phyloP scores from a whole-genome alignment of 2,797 vertebrate genomes.

The Xerus rutilus region DNA sequence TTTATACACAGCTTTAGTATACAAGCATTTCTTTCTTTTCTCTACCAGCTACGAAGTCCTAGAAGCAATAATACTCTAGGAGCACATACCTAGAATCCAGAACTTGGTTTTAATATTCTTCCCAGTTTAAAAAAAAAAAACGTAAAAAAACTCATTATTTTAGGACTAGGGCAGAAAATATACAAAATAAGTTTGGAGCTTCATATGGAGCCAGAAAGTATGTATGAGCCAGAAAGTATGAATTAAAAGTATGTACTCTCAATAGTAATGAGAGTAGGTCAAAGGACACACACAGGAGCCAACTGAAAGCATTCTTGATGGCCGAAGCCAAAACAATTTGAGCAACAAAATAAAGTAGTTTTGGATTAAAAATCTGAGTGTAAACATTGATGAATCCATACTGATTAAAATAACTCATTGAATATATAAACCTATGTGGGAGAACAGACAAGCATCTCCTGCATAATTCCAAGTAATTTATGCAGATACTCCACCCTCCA shows the following conservation, averaged over 20 bases:
- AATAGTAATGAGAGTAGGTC: neutral
- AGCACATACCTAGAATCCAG: neutral
- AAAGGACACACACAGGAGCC: fast-evolving
- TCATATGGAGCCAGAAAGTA: neutral
- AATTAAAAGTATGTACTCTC: neutral
- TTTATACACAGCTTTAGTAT: neutral
- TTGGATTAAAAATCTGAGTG: neutral
- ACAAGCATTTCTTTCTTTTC: neutral
- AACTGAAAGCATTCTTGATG: neutral
- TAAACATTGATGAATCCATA: neutral
- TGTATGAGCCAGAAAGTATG: neutral
- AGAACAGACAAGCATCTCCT: neutral
- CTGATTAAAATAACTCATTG: neutral
- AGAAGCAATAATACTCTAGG: neutral
- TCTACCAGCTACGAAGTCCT: neutral
- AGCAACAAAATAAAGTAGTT: neutral
- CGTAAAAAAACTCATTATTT: neutral
- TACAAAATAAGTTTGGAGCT: neutral
- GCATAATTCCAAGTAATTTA: neutral
- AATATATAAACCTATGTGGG: neutral
- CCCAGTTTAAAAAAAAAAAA: neutral
- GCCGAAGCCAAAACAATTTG: neutral
- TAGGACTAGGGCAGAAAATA: neutral
- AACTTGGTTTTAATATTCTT: conserved; percentile 19
- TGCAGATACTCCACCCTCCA: neutral